Percentiles rank a stretch among this genome's conserved stretches.
These are phyloP conservation scores for Lapara coniferarum DNA, from an alignment of 2,888 invertebrate genomes.

Conservation along the genomic window DNA sequence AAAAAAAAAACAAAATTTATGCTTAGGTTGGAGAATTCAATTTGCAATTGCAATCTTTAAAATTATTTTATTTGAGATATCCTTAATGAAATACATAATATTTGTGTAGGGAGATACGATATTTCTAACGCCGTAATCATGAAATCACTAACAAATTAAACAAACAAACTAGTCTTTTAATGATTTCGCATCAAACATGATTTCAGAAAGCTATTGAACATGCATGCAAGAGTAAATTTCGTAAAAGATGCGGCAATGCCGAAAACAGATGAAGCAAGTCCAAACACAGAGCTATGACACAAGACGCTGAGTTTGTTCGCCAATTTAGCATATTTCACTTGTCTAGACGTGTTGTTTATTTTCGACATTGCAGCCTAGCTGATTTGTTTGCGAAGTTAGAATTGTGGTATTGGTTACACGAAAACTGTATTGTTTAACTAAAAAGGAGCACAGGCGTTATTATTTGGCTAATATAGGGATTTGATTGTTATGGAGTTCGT, in stretches of 20 bases:
- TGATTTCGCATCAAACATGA: slow-evolving; percentile 4
- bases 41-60: no score
- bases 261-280: slow-evolving; percentile 46
- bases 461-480: no score
- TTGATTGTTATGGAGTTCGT: no score
- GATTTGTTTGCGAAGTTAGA: slow-evolving; percentile 26
- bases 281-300: slow-evolving; percentile 46
- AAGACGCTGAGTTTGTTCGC: slow-evolving; percentile 46
- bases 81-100: not conserved
- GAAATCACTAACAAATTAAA: slow-evolving; percentile 7
- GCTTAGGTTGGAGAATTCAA: no score
- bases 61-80: not conserved
- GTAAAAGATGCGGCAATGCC: slow-evolving; percentile 34
- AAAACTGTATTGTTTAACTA: not conserved
- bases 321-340: slow-evolving; percentile 48
- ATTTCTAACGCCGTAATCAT: not conserved
- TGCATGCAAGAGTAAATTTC: slow-evolving; percentile 36
- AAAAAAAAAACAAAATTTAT: no score
- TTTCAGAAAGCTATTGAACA: slow-evolving; percentile 1
- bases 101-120: not conserved
- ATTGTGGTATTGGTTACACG: not conserved
- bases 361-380: slow-evolving; percentile 43
- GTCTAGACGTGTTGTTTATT: slow-evolving; percentile 45
- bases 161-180: not conserved
- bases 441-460: no score